Evolutionary conservation across 2,888 invertebrate genomes (phyloP).

Genomic region (Bombyx huttoni): DNA sequence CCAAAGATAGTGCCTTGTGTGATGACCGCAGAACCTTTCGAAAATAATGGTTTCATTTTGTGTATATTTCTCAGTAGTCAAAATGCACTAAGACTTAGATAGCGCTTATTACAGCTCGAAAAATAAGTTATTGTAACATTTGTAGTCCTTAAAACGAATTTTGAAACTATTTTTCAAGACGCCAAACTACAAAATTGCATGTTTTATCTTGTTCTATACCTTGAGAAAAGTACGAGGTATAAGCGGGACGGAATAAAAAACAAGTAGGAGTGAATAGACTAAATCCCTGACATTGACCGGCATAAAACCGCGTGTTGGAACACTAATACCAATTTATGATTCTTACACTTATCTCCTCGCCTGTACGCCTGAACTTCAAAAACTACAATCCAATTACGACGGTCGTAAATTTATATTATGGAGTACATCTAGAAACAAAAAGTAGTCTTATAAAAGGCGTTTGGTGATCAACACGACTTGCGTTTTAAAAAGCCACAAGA

Average conservation of each 20-base stretch:
- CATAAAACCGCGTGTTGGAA: slow-evolving; percentile 7
- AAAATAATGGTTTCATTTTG: too few species aligned
- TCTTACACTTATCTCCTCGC: background rate
- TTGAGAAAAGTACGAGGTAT: background rate
- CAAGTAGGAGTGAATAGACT: too few species aligned
- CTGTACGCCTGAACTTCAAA: background rate
- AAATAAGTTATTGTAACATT: too few species aligned
- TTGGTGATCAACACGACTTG: slow-evolving; percentile 52
- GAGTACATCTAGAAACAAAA: slow-evolving; percentile 16
- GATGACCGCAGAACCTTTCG: too few species aligned
- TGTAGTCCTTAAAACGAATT: too few species aligned
- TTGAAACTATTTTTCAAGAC: too few species aligned
- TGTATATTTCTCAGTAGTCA: too few species aligned
- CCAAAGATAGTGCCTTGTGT: too few species aligned
- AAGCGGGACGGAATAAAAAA: too few species aligned
- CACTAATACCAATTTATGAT: slow-evolving; percentile 5
- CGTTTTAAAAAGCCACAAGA: slow-evolving; percentile 59
- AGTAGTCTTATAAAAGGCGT: slow-evolving; percentile 20
- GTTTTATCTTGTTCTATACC: background rate
- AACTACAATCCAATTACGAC: background rate
- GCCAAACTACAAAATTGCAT: background rate
- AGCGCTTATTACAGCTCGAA: too few species aligned
- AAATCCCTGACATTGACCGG: too few species aligned
- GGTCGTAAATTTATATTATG: background rate
- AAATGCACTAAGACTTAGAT: too few species aligned